Base-by-base conservation (phyloP, 1,140 invertebrate species). In the Drosophila prosaltans region DNA sequence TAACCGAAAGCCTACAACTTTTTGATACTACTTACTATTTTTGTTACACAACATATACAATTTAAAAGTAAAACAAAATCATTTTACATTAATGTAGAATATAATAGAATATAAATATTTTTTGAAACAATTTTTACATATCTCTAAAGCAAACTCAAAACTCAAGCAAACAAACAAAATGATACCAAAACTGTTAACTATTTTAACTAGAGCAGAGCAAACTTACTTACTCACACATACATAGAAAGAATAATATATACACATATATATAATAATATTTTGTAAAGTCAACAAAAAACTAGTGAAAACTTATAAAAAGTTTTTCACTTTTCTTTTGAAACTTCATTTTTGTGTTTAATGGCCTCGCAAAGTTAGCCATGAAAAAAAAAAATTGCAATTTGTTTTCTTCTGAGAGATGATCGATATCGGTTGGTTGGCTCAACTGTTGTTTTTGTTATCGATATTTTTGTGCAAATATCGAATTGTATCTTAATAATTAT, bases 1-100 rank as follows among this genome's bases (percentile, higher is more conserved):
- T 54, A 74, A 65, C 72, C 41, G 62, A 71, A 64, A 40, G 61
- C 55, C 51, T 76, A 75, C 59, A 64, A 78, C 76, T 85, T 85
- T 89, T 85, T 90, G 84, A 89, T 89, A 90, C 85, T 89, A 90
- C 81, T 90, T 75, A 51, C 45, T 51, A 77, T 82, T 89, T 89
- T 90, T 85, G 85, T 90, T 83, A 71, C 79, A 82, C 45, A 51
- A 51, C 26, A 76, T 89, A 81, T 89, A 90, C 80, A 84, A 51
- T 26, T 51, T 16, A 16, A 51, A 51, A 51, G 26, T 51, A 24
- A 51, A 51, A 26, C 21, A 26, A 48, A 81, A 39, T 39, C 57
- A 59, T 39, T 90, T 77, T 90, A 84, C 72, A 84, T 80, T 80
- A 78, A 83, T 74, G 81, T 85, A 80, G 77, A 86, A 77, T 80